Percentiles rank a stretch among this genome's conserved stretches.
These are phyloP conservation scores for Hypanus sabinus DNA, from an alignment of 2,113 vertebrate genomes.

Conservation along the genomic window DNA sequence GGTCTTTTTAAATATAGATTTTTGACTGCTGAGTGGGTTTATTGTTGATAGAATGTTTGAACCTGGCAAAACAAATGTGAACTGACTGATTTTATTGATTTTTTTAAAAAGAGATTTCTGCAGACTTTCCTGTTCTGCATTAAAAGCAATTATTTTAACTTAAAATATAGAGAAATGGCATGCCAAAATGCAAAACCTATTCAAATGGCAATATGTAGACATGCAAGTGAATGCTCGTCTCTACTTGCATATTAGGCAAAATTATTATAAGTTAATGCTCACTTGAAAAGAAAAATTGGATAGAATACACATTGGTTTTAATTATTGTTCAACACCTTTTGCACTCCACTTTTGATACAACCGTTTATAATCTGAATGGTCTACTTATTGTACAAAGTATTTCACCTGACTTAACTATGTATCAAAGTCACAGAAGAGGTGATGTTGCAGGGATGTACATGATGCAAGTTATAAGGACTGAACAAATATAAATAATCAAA, in stretches of 20 bases:
- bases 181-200: background rate
- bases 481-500: background rate
- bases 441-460: background rate
- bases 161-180: background rate
- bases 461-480: constrained; percentile 28
- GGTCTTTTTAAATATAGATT: background rate
- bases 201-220: background rate
- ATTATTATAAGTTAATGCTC: background rate
- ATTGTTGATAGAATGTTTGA: background rate
- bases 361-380: background rate
- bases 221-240: background rate
- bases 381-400: background rate
- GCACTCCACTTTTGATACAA: constrained; percentile 24
- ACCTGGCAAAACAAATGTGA: background rate
- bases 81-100: background rate
- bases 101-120: background rate
- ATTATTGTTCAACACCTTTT: background rate
- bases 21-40: background rate
- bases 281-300: constrained; percentile 8
- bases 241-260: background rate
- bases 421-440: background rate
- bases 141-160: background rate
- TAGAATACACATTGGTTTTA: background rate
- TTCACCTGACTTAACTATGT: background rate
- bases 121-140: background rate